phyloP scores from a whole-genome alignment of 2,888 invertebrate genomes.

The Crematogaster levior region DNA sequence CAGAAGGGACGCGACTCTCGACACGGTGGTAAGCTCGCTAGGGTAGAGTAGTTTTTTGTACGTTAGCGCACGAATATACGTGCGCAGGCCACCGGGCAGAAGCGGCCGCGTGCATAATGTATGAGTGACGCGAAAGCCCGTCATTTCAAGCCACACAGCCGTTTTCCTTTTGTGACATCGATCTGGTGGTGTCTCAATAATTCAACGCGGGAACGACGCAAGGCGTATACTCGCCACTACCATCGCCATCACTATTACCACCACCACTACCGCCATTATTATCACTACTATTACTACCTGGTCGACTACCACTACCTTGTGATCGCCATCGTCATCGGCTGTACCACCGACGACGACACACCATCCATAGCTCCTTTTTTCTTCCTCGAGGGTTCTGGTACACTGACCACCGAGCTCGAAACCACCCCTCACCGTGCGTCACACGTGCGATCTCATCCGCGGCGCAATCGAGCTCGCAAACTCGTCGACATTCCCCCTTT shows the following conservation, averaged over 20 bases:
- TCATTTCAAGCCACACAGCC: conserved; percentile 83
- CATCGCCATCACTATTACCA: conserved; percentile 42
- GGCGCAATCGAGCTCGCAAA: conserved; percentile 36
- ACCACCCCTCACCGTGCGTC: conserved; percentile 17
- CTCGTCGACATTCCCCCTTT: conserved; percentile 43
- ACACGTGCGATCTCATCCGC: conserved; percentile 30
- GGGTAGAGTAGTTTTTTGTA: conserved; percentile 61
- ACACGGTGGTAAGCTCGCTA: conserved; percentile 23
- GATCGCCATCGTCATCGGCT: conserved; percentile 50
- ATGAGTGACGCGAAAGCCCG: conserved; percentile 84
- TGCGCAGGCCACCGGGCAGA: conserved; percentile 77
- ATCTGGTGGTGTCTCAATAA: conserved; percentile 84
- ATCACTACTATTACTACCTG: conserved; percentile 34
- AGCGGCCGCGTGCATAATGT: conserved; percentile 83
- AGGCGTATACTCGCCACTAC: conserved; percentile 75
- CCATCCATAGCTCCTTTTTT: conserved; percentile 35
- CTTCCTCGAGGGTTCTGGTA: conserved; percentile 52
- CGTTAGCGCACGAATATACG: conserved; percentile 75
- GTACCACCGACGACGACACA: conserved; percentile 30
- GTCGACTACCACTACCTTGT: conserved; percentile 38
- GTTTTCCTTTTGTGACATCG: conserved; percentile 85
- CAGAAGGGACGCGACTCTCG: conserved; percentile 43
- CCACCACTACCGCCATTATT: conserved; percentile 51
- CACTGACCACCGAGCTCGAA: conserved; percentile 47
- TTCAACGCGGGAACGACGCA: conserved; percentile 84